Base-by-base conservation (phyloP, 2,113 vertebrate species). In the Chamaea fasciata region DNA sequence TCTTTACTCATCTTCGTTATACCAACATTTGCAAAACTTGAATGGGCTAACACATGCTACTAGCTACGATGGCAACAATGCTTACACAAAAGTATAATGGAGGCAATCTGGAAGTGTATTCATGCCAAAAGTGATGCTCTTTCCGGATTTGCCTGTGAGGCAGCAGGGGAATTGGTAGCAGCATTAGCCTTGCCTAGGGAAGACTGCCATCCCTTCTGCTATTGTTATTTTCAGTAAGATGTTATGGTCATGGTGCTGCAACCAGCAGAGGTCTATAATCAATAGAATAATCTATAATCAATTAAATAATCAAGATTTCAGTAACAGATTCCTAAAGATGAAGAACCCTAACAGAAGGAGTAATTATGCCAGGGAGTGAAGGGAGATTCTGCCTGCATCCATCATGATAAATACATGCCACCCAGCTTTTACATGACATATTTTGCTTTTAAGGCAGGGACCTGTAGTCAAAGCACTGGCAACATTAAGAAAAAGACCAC, bases 1-100 rank as follows among this genome's bases (percentile, higher is more conserved):
- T 60, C 41, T 81, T 85, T 76, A 75, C 47, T 92, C 57, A 5
- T 83, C 24, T 28, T 83, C 47, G 69, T 78, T 71, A 37, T 88
- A 84, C 87, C 67, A 96, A 68, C 86, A 56, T 88, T 89, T 80
- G 37, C 81, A 88, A 57, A 95, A 94, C 89, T 92, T 88, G 82
- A 91, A 94, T 68, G 71, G 68, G 71, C 94, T 71, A 92, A 86
- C 89, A 71, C 75, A 69, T 75, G 56, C 87, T 95, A 7, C 53
- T 15, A 73, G 93, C 79, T 94, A 77, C 0, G 1, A 55, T 76
- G 75, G 89, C 84, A 94, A 46, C 79, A 53, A n/a, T 69, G 42
- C 76, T 94, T 89, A 83, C 2, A 7, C 68, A 88, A 90, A 87
- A 86, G 42, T 65, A 59, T 76, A 79, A 89, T 75, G 74, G 75